Conservation (phyloP, 2,888 invertebrate genomes). For the Bimastos eiseni region DNA sequence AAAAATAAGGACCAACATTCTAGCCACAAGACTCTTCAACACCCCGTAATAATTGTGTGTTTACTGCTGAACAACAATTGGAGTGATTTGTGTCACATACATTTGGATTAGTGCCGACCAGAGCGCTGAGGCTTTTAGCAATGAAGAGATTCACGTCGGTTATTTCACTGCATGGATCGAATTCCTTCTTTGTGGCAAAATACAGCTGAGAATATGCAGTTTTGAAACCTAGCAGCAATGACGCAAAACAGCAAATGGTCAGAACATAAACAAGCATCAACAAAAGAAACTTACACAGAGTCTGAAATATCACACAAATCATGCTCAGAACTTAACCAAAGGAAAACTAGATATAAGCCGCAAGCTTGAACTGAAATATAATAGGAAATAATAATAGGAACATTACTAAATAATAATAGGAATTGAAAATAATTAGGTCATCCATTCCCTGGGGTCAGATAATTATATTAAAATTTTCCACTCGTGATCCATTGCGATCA, state of each 20-base stretch:
- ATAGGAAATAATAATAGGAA: too few relatives aligned
- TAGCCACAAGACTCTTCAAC: too few relatives aligned
- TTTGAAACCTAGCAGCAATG: neutral
- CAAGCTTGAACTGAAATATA: neutral
- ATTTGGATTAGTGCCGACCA: constrained; percentile 63
- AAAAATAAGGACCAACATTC: too few relatives aligned
- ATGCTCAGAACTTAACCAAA: neutral
- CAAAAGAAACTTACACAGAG: neutral
- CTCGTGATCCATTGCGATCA: too few relatives aligned
- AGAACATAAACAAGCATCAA: neutral
- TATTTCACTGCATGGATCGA: constrained; percentile 76
- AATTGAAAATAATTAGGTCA: too few relatives aligned
- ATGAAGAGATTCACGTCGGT: constrained; percentile 76
- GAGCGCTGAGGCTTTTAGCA: constrained; percentile 73
- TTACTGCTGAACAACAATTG: neutral
- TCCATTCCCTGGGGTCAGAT: too few relatives aligned
- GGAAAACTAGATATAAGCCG: neutral
- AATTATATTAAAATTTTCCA: too few relatives aligned
- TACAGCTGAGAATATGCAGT: constrained; percentile 75
- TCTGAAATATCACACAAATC: neutral
- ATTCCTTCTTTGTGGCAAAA: constrained; percentile 76
- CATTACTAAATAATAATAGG: too few relatives aligned
- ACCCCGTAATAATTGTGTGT: too few relatives aligned
- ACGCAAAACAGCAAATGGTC: neutral
- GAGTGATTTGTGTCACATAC: neutral